These are phyloP conservation scores for Philonicus albiceps DNA, from an alignment of 2,888 invertebrate genomes.

Conservation along the genomic window DNA sequence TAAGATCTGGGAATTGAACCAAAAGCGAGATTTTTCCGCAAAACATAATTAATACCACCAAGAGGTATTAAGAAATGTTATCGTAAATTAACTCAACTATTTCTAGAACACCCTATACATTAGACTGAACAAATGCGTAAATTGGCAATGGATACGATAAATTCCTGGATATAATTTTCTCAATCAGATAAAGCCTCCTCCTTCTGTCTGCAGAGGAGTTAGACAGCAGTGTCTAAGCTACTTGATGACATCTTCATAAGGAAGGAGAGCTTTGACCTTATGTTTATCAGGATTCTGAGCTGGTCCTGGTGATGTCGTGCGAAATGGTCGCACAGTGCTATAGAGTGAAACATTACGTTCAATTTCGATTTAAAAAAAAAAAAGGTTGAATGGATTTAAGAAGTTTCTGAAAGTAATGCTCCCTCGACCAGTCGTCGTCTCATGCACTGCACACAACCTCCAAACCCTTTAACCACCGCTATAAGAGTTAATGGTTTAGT, in stretches of 20 bases:
- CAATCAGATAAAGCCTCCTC: background rate
- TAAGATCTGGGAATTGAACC: too few relatives aligned
- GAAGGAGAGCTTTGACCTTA: background rate
- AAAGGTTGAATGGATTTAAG: background rate
- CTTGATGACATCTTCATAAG: background rate
- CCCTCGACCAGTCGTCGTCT: background rate
- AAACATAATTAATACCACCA: too few relatives aligned
- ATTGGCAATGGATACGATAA: background rate
- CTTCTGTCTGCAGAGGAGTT: background rate
- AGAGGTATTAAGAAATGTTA: too few relatives aligned
- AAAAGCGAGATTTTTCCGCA: too few relatives aligned
- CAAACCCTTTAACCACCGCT: background rate
- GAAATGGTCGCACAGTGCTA: background rate
- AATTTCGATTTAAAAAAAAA: background rate
- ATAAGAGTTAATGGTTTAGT: background rate
- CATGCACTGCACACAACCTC: background rate
- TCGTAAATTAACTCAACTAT: background rate
- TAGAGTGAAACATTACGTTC: background rate
- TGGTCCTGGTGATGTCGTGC: background rate
- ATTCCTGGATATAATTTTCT: background rate
- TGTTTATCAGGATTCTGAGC: background rate
- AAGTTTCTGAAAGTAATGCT: background rate
- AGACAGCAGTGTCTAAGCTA: background rate
- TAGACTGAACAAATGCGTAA: background rate
- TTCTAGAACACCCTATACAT: background rate